Conservation (phyloP, 1,140 invertebrate species). For the Oryctes rhinoceros region DNA sequence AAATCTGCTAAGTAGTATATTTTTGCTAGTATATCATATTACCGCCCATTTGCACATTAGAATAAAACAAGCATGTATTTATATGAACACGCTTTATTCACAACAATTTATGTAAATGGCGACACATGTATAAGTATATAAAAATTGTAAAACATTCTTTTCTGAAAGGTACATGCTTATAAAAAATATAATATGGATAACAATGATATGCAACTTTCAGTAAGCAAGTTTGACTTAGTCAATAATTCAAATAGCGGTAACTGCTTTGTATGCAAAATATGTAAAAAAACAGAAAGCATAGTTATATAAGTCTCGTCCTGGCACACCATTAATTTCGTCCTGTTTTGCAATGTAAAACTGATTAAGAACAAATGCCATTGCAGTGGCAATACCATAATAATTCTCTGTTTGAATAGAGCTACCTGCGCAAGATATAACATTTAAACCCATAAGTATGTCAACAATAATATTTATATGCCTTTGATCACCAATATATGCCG, state of each 20-base stretch:
- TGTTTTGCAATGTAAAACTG: slow-evolving; percentile 42
- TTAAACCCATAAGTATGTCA: slow-evolving; percentile 40
- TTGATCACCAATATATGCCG: slow-evolving; percentile 19
- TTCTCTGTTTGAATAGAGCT: slow-evolving; percentile 43
- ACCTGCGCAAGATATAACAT: slow-evolving; percentile 43
- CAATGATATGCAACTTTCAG: slow-evolving; percentile 19
- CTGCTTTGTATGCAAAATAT: slow-evolving; percentile 41
- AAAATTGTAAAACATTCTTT: slow-evolving; percentile 21
- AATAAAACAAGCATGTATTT: background rate
- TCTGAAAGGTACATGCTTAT: slow-evolving; percentile 29
- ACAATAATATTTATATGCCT: slow-evolving; percentile 8
- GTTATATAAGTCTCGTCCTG: slow-evolving; percentile 46
- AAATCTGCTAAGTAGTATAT: too few species aligned
- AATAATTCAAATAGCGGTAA: background rate
- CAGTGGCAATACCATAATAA: slow-evolving; percentile 46
- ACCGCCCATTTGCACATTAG: too few species aligned
- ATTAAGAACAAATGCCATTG: slow-evolving; percentile 43
- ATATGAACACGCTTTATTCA: slow-evolving; percentile 19
- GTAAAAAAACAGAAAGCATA: slow-evolving; percentile 47
- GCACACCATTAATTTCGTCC: slow-evolving; percentile 41
- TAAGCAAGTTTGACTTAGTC: background rate
- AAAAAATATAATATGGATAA: slow-evolving; percentile 30
- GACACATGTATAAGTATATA: slow-evolving; percentile 12
- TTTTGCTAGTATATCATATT: too few species aligned
- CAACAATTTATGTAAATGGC: background rate